Evolutionary conservation across 1,140 invertebrate genomes (phyloP).

Genomic region (Eciton burchellii): DNA sequence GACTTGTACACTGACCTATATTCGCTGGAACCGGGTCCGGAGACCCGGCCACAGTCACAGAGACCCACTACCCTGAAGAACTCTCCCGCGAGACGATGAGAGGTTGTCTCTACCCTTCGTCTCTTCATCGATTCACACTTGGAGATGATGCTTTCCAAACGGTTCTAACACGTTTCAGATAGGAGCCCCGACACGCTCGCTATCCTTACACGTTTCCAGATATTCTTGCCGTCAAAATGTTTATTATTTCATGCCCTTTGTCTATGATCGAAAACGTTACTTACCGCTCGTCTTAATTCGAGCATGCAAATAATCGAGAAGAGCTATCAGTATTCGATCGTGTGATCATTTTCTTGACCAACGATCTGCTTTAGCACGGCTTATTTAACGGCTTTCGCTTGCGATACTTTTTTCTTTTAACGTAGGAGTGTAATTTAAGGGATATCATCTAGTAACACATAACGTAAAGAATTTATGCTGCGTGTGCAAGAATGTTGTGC

Average conservation of each 20-base stretch:
- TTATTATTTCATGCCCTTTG: not conserved
- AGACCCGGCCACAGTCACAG: slow-evolving; percentile 66
- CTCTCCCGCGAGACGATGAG: not conserved
- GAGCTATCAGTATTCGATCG: not conserved
- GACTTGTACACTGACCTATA: slow-evolving; percentile 85
- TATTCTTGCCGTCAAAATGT: not conserved
- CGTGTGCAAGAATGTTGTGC: not conserved
- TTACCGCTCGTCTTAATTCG: not conserved
- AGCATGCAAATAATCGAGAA: not conserved
- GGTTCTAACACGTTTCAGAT: not conserved
- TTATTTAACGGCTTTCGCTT: not conserved
- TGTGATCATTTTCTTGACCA: not conserved
- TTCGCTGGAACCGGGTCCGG: slow-evolving; percentile 83
- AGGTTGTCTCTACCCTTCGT: not conserved
- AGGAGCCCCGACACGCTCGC: not conserved
- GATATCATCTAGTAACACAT: not conserved
- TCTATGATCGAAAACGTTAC: not conserved
- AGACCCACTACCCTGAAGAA: slow-evolving; percentile 79
- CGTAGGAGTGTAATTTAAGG: not conserved
- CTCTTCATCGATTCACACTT: slow-evolving; percentile 34
- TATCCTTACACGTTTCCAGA: not conserved
- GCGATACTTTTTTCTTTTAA: not conserved
- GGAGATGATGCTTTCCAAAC: not conserved
- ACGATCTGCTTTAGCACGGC: not conserved
- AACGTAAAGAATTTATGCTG: too few relatives aligned